phyloP scores from a whole-genome alignment of 1,140 invertebrate genomes.

The Bicyclus anynana region DNA sequence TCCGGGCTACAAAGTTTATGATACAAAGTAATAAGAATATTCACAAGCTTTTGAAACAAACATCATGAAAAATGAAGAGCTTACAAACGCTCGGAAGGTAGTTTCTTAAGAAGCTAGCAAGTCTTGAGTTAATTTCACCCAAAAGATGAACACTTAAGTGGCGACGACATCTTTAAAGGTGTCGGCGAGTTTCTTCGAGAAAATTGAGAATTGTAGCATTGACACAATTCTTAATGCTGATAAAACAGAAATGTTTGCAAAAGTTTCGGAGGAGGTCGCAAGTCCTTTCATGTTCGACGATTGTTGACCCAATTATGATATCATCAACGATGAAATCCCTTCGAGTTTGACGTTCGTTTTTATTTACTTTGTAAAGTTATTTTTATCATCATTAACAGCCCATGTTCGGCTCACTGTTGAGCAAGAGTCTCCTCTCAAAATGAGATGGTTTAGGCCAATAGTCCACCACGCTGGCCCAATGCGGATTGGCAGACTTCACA shows the following conservation, averaged over 20 bases:
- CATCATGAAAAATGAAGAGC: background rate
- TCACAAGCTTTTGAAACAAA: background rate
- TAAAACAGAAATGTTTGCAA: constrained; percentile 10
- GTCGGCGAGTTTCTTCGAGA: constrained; percentile 41
- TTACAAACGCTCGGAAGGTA: background rate
- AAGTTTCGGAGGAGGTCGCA: background rate
- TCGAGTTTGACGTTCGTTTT: background rate
- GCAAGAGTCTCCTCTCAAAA: too few relatives aligned
- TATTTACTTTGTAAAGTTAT: background rate
- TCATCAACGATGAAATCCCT: background rate
- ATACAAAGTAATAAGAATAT: too few relatives aligned
- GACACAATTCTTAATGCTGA: constrained; percentile 18
- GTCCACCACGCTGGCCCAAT: too few relatives aligned
- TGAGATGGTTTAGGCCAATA: too few relatives aligned
- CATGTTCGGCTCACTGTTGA: too few relatives aligned
- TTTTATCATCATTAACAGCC: too few relatives aligned
- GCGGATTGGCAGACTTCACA: too few relatives aligned
- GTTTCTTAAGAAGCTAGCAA: constrained; percentile 22
- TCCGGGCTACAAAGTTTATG: too few relatives aligned
- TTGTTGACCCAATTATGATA: constrained; percentile 2
- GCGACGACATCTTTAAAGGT: constrained; percentile 51
- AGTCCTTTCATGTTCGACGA: background rate
- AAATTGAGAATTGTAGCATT: constrained; percentile 31
- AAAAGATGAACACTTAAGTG: constrained; percentile 45
- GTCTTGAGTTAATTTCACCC: constrained; percentile 44